Base-by-base conservation (phyloP, 2,888 invertebrate genomes). In the Pristionchus entomophagus region DNA sequence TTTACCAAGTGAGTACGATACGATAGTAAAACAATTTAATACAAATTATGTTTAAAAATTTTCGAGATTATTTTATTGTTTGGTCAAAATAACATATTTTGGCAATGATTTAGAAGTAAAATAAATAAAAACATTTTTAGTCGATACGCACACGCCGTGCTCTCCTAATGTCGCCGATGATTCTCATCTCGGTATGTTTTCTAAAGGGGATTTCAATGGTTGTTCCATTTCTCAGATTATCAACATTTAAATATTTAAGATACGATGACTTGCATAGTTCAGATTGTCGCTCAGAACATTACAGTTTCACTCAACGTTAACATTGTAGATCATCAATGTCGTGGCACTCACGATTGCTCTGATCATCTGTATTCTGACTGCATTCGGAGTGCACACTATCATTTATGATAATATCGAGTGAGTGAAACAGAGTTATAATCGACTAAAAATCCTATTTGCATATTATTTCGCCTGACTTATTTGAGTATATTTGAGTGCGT, bases 171-270 rank as follows among this genome's bases (percentile, higher is more conserved):
- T 38, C 78, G 3, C 78, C 78, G 32, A 80, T 80, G 49, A 49
- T 80, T 49, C 51, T 80, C 0, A 26, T 78, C 17, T 41, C 49
- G 78, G 78, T 78, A 26, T n/a, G n/a, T n/a, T n/a, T n/a, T n/a
- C n/a, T n/a, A n/a, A n/a, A n/a, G n/a, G n/a, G n/a, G n/a, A n/a
- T n/a, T n/a, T n/a, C n/a, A n/a, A n/a, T n/a, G n/a, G n/a, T n/a
- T n/a, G n/a, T n/a, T n/a, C n/a, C n/a, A n/a, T n/a, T n/a, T n/a
- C 6, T 45, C 14, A 45, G 14, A 14, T 45, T 45, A 45, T 10
- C 8, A 10, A 45, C 45, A 45, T 10, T 45, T 10, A 45, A 45
- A 45, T 19, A 17, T 35, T 3, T 35, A 65, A 35, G 35, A 35
- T 19, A 19, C 22, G 0, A 29, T 32, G 0, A 2, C n/a, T n/a